A percentile compares a stretch with the other conserved stretches of the same genome.
Evolutionary conservation across 2,113 vertebrate species (phyloP).

Genomic region (Lasiurus cinereus): DNA sequence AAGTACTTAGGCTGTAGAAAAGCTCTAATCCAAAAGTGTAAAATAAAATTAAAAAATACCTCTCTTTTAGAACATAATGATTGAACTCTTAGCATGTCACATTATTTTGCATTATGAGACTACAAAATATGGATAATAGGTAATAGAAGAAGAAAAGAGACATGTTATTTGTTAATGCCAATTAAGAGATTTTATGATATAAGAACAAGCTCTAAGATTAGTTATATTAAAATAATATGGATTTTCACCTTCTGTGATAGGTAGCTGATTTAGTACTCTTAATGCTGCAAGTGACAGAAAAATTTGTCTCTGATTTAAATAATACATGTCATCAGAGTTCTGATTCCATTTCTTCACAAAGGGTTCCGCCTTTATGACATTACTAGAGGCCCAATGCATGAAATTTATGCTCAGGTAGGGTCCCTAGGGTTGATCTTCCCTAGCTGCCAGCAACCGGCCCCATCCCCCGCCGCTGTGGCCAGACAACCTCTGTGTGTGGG

Average conservation of each 20-base stretch:
- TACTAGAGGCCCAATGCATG: too few species aligned
- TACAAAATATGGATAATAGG: constrained; percentile 15
- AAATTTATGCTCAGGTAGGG: too few species aligned
- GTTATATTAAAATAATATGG: constrained; percentile 41
- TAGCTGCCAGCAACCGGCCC: too few species aligned
- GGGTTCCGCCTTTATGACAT: not conserved
- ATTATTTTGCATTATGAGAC: not conserved
- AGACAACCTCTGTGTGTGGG: too few species aligned
- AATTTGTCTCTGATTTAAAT: constrained; percentile 5
- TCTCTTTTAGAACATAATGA: constrained; percentile 37
- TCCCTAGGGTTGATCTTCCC: too few species aligned
- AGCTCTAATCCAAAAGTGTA: constrained; percentile 30
- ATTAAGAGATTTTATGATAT: not conserved
- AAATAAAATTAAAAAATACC: constrained; percentile 54
- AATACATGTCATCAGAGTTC: not conserved
- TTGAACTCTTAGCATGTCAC: not conserved
- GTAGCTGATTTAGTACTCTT: not conserved
- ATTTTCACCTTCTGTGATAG: constrained; percentile 11
- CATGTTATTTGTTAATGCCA: not conserved
- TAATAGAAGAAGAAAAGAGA: constrained; percentile 20
- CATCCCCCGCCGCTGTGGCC: rapidly evolving
- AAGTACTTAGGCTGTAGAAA: constrained; percentile 40
- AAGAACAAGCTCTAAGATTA: not conserved
- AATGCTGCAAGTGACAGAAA: constrained; percentile 42
- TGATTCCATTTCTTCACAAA: not conserved